A percentile compares a stretch with the other conserved stretches of the same genome.
Evolutionary conservation across 2,113 vertebrate genomes (phyloP).

Genomic region (Toxostoma redivivum): DNA sequence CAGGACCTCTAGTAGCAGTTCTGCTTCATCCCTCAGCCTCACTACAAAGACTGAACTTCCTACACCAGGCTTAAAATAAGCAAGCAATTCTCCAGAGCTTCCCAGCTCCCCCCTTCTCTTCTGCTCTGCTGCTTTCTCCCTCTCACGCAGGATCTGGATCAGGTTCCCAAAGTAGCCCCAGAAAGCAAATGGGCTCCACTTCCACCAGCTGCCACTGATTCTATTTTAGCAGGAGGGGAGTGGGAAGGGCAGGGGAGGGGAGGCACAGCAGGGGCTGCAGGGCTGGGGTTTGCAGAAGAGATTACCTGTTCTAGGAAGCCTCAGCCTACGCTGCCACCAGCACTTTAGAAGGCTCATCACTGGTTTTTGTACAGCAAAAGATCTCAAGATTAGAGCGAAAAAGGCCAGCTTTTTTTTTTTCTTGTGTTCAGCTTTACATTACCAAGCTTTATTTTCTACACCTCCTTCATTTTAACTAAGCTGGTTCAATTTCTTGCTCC

Average conservation of each 20-base stretch:
- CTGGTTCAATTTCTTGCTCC: background rate
- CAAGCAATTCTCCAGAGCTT: background rate
- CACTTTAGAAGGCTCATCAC: background rate
- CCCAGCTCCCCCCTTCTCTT: background rate
- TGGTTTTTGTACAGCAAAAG: background rate
- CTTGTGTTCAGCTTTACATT: background rate
- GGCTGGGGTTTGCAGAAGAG: background rate
- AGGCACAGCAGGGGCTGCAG: background rate
- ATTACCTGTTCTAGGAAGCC: background rate
- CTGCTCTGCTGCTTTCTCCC: background rate
- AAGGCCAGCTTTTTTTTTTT: background rate
- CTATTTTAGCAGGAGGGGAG: background rate
- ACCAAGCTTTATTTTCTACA: background rate
- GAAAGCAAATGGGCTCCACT: background rate
- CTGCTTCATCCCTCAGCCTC: background rate
- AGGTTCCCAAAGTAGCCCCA: conserved; percentile 9
- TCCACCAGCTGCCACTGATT: conserved; percentile 39
- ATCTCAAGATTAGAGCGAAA: background rate
- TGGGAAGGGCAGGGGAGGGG: background rate
- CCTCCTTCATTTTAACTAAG: background rate
- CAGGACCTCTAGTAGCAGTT: background rate
- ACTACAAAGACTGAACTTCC: background rate
- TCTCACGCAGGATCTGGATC: background rate
- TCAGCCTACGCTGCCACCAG: background rate
- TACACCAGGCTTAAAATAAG: background rate